Percentiles rank a stretch among this genome's conserved stretches.
Evolutionary conservation across 2,888 invertebrate genomes (phyloP).

Genomic region (Agrotis ipsilon): DNA sequence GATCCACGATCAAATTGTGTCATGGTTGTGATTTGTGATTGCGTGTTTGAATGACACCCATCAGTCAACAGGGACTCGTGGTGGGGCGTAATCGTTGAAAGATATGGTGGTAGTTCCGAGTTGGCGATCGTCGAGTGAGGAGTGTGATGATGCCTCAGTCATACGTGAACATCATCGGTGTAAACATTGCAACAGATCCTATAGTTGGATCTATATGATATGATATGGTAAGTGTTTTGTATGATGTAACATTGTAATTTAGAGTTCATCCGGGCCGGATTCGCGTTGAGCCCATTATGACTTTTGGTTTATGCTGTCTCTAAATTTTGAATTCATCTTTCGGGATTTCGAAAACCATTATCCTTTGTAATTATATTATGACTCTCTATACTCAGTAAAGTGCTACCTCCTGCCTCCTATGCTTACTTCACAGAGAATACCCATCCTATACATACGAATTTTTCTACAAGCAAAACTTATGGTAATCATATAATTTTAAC

Average conservation of each 20-base stretch:
- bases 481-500: neutral
- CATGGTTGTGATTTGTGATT: slow-evolving; percentile 79
- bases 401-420: neutral
- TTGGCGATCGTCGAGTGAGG: slow-evolving; percentile 71
- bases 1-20: slow-evolving; percentile 79
- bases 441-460: neutral
- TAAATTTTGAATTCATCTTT: neutral
- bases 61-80: slow-evolving; percentile 78
- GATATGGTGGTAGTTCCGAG: slow-evolving; percentile 79
- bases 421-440: neutral
- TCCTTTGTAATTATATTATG: neutral
- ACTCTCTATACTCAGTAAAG: neutral
- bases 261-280: neutral
- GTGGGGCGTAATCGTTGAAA: slow-evolving; percentile 75
- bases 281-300: neutral
- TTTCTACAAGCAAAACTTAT: neutral
- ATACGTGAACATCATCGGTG: slow-evolving; percentile 59
- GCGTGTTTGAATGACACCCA: slow-evolving; percentile 78
- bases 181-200: slow-evolving; percentile 53
- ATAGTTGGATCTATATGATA: too few species aligned
- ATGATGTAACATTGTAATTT: neutral
- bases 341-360: neutral
- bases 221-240: slow-evolving; percentile 49
- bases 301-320: neutral
- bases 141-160: slow-evolving; percentile 66